phyloP scores from a whole-genome alignment of 2,888 invertebrate species.

The Pecten maximus region DNA sequence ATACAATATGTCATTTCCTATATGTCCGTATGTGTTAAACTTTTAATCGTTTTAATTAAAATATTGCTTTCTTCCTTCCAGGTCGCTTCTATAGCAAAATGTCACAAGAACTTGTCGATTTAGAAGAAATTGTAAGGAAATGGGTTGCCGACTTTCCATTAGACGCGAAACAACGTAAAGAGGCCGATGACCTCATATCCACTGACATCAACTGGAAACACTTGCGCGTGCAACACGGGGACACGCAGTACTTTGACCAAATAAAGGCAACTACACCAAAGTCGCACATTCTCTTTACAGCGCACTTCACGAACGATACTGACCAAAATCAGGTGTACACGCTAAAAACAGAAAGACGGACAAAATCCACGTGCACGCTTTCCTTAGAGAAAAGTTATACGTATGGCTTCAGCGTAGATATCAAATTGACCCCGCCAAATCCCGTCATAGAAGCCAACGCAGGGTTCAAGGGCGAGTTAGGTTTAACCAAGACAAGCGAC shows the following conservation, averaged over 20 bases:
- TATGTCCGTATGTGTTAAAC: too few species aligned
- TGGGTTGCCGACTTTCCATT: slow-evolving; percentile 71
- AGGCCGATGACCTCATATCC: slow-evolving; percentile 74
- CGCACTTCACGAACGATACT: slow-evolving; percentile 81
- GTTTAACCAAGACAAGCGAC: slow-evolving; percentile 77
- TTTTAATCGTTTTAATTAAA: background rate
- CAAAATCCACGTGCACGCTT: slow-evolving; percentile 80
- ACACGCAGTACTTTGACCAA: slow-evolving; percentile 76
- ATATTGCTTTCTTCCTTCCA: background rate
- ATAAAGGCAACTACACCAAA: slow-evolving; percentile 67
- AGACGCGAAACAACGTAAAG: slow-evolving; percentile 68
- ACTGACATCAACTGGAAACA: slow-evolving; percentile 81
- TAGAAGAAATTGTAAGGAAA: slow-evolving; percentile 71
- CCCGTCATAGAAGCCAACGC: slow-evolving; percentile 82
- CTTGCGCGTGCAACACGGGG: slow-evolving; percentile 77
- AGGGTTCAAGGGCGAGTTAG: slow-evolving; percentile 80
- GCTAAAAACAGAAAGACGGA: slow-evolving; percentile 81
- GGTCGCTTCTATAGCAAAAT: slow-evolving; percentile 44
- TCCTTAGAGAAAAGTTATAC: slow-evolving; percentile 75
- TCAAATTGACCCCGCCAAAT: slow-evolving; percentile 81
- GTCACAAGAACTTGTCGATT: slow-evolving; percentile 70
- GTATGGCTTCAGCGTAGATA: slow-evolving; percentile 72
- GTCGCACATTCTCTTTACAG: slow-evolving; percentile 78
- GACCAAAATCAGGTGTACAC: slow-evolving; percentile 80
- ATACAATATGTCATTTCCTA: too few species aligned